Evolutionary conservation across 1,140 invertebrate species (phyloP).

Genomic region (Zaprionus ornatus): DNA sequence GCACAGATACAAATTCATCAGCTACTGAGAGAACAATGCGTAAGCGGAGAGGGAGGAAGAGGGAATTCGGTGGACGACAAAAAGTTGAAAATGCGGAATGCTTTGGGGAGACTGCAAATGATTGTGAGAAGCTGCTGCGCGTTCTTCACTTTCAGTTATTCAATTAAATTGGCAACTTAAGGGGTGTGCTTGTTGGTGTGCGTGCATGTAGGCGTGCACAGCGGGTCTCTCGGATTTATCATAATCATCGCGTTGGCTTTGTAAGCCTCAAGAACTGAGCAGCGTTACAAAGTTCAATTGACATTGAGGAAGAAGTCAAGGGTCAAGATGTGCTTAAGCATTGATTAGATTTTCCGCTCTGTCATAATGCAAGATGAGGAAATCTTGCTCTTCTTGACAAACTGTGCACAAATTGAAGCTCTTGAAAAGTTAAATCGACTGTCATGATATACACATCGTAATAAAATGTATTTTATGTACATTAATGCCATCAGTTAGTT

Average conservation of each 20-base stretch:
- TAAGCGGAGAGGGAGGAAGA: constrained; percentile 44
- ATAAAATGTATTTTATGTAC: not conserved
- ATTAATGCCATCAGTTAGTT: not conserved
- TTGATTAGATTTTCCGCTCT: constrained; percentile 38
- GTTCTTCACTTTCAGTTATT: constrained; percentile 51
- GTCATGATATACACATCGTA: not conserved
- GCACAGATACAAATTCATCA: constrained; percentile 49
- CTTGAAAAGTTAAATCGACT: not conserved
- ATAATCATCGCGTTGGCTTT: constrained; percentile 46
- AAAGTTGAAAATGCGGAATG: constrained; percentile 16
- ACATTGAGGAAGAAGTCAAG: constrained; percentile 35
- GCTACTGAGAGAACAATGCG: constrained; percentile 59
- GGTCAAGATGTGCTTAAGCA: constrained; percentile 6
- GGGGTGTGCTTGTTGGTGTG: constrained; percentile 29
- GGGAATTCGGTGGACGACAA: constrained; percentile 25
- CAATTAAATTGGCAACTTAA: constrained; percentile 75
- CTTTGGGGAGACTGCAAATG: constrained; percentile 46
- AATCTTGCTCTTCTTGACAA: not conserved
- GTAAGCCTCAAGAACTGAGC: constrained; percentile 37
- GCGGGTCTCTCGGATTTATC: constrained; percentile 42
- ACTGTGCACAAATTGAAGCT: not conserved
- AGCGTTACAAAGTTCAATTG: constrained; percentile 66
- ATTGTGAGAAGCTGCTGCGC: constrained; percentile 68
- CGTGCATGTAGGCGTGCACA: constrained; percentile 20
- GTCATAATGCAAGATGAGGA: not conserved